Percentiles rank a stretch among this genome's conserved stretches.
Conservation (phyloP, 1,140 invertebrate genomes). For the Leptoteleia sp. region DNA sequence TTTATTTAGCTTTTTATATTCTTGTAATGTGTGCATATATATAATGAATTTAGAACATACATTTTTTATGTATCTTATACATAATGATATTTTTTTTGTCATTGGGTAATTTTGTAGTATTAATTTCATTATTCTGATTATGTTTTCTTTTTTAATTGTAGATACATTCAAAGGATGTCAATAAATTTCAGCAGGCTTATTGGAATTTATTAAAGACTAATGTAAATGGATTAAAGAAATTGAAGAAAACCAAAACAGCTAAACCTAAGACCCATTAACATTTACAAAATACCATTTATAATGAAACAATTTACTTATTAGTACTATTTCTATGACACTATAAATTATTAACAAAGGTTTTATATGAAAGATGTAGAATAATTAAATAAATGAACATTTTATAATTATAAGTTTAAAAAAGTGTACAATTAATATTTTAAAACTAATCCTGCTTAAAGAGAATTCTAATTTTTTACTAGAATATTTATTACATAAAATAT, state of each 20-base stretch:
- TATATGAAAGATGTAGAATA: conserved; percentile 16
- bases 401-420: too few relatives aligned
- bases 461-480: too few relatives aligned
- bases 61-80: too few relatives aligned
- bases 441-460: too few relatives aligned
- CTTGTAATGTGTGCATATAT: too few relatives aligned
- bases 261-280: conserved; percentile 83
- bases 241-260: conserved; percentile 88
- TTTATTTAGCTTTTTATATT: too few relatives aligned
- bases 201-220: conserved; percentile 91
- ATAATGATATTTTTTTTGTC: too few relatives aligned
- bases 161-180: conserved; percentile 90
- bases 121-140: too few relatives aligned
- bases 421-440: too few relatives aligned
- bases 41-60: too few relatives aligned
- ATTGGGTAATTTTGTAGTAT: too few relatives aligned
- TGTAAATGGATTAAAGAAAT: conserved; percentile 92
- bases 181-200: conserved; percentile 92
- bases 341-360: conserved; percentile 7
- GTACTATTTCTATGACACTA: not conserved
- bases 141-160: conserved; percentile 70
- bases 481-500: too few relatives aligned
- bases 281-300: conserved; percentile 3
- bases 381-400: not conserved
- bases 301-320: not conserved